Percentiles rank a stretch among this genome's conserved stretches.
phyloP scores from a whole-genome alignment of 2,113 vertebrate genomes.

The Sinosuthora webbiana region DNA sequence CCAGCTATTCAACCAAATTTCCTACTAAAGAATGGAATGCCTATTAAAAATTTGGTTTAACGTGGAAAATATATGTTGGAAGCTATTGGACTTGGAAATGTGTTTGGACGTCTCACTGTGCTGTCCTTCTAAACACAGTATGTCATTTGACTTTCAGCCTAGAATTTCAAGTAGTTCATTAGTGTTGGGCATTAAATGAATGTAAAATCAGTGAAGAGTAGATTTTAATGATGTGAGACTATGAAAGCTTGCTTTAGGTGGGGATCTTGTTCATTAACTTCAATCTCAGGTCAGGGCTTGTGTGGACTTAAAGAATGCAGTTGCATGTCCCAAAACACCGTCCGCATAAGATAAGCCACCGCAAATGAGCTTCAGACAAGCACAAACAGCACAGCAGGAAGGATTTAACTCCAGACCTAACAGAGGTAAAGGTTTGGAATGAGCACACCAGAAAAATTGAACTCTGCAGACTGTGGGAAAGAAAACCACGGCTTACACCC shows the following conservation, averaged over 20 bases:
- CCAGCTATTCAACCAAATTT: not conserved
- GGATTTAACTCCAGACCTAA: not conserved
- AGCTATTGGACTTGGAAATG: not conserved
- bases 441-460: not conserved
- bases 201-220: not conserved
- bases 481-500: not conserved
- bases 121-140: not conserved
- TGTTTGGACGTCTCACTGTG: not conserved
- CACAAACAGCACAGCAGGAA: not conserved
- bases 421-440: not conserved
- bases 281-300: not conserved
- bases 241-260: not conserved
- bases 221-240: not conserved
- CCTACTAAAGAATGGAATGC: not conserved
- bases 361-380: not conserved
- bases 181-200: not conserved
- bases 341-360: not conserved
- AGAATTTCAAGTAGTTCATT: not conserved
- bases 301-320: not conserved
- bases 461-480: not conserved
- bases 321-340: not conserved
- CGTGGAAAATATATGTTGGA: not conserved
- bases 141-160: not conserved
- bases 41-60: not conserved
- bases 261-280: not conserved